Conservation (phyloP, 2,113 vertebrate genomes). For the Sphyrna mokarran region DNA sequence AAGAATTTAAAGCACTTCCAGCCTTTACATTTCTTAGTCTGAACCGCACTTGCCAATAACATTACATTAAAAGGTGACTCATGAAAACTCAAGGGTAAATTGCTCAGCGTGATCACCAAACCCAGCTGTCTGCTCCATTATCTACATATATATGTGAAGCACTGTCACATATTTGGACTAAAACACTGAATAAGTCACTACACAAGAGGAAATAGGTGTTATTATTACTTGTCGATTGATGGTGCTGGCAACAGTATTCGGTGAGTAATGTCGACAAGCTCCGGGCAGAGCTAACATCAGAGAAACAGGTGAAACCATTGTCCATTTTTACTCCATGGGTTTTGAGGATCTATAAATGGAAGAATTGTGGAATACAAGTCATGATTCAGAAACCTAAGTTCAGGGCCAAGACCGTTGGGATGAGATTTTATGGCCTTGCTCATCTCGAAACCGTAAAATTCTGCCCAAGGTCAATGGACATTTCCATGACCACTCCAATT, state of each 20-base stretch:
- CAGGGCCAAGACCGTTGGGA: neutral
- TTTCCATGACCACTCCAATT: no score
- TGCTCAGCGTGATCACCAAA: constrained; percentile 10
- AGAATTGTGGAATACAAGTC: no score
- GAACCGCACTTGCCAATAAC: constrained; percentile 19
- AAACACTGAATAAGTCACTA: neutral
- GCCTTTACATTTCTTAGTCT: constrained; percentile 7
- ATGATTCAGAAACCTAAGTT: neutral
- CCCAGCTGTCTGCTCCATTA: constrained; percentile 25
- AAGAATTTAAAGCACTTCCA: constrained; percentile 27
- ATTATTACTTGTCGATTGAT: neutral
- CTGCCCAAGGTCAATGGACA: no score
- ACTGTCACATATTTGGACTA: neutral
- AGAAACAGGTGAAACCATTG: neutral
- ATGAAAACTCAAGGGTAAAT: constrained; percentile 30
- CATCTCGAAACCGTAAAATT: no score
- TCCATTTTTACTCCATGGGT: neutral
- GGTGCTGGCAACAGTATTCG: neutral
- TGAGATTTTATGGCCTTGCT: no score
- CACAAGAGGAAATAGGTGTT: neutral
- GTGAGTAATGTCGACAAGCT: neutral
- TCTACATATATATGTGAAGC: neutral
- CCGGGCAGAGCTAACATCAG: neutral
- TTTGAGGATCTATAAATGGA: neutral
- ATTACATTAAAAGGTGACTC: constrained; percentile 35